phyloP scores from a whole-genome alignment of 1,140 invertebrate species.

The Eupristina koningsbergeri region DNA sequence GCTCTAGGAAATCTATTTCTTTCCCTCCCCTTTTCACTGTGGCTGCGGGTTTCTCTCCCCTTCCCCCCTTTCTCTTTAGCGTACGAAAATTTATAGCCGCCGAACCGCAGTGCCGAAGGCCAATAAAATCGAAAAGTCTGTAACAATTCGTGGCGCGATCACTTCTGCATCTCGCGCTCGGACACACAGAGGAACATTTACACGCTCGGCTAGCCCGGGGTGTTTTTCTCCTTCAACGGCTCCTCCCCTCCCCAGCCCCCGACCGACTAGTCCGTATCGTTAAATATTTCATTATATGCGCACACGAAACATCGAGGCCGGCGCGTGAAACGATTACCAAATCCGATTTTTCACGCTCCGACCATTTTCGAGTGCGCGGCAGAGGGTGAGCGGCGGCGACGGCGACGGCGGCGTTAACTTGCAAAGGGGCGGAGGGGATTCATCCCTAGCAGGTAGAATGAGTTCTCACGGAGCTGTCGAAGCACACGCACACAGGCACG shows the following conservation, averaged over 20 bases:
- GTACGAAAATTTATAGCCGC: conserved; percentile 39
- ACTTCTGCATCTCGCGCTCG: background rate
- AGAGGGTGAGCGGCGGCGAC: background rate
- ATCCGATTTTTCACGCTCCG: conserved; percentile 50
- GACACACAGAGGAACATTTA: background rate
- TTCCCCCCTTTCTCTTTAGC: background rate
- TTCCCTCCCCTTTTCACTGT: background rate
- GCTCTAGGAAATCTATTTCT: conserved; percentile 43
- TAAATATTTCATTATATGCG: conserved; percentile 41
- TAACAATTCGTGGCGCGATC: conserved; percentile 14
- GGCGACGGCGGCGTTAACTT: background rate
- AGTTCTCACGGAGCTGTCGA: conserved; percentile 48
- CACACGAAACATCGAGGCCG: background rate
- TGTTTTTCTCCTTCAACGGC: background rate
- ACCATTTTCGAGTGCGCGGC: conserved; percentile 9
- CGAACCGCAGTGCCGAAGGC: conserved; percentile 10
- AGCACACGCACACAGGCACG: conserved; percentile 34
- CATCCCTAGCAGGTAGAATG: conserved; percentile 46
- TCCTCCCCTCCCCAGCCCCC: too few species aligned
- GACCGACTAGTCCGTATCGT: background rate
- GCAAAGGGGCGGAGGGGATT: background rate
- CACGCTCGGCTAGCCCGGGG: too few species aligned
- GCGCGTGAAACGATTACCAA: conserved; percentile 43
- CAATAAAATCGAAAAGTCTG: conserved; percentile 40
- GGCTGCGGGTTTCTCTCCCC: background rate